Conservation (phyloP, 2,113 vertebrate species). For the Hymenochirus boettgeri region DNA sequence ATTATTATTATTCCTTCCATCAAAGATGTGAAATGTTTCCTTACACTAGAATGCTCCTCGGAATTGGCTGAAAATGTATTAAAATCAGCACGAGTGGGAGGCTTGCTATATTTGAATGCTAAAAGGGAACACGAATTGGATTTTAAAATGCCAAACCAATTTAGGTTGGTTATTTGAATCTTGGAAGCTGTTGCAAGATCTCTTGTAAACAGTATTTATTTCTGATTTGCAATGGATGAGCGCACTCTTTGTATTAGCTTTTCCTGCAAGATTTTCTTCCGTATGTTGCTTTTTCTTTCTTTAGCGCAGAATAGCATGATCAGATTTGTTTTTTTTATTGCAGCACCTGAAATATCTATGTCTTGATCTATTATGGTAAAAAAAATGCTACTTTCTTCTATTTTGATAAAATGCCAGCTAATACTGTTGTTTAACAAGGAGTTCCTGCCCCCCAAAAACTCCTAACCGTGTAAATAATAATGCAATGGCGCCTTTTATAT, state of each 20-base stretch:
- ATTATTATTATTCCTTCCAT: background rate
- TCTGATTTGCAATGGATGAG: constrained; percentile 35
- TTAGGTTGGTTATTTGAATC: constrained; percentile 37
- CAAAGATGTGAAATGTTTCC: background rate
- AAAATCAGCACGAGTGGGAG: constrained; percentile 33
- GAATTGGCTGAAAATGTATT: constrained; percentile 32
- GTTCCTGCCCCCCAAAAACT: too few species aligned
- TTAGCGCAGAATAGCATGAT: too few species aligned
- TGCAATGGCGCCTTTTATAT: too few species aligned
- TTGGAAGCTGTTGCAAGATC: constrained; percentile 31
- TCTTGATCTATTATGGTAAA: too few species aligned
- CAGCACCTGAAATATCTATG: too few species aligned
- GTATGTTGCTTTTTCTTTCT: too few species aligned
- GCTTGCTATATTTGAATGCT: constrained; percentile 35
- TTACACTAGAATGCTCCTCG: constrained; percentile 4
- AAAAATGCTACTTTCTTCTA: too few species aligned
- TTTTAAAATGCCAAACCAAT: constrained; percentile 42
- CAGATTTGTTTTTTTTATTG: too few species aligned
- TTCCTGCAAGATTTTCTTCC: constrained; percentile 8
- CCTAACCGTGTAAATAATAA: too few species aligned
- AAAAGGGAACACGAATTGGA: constrained; percentile 34
- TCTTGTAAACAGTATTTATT: constrained; percentile 38
- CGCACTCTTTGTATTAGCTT: constrained; percentile 12
- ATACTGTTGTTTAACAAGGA: too few species aligned
- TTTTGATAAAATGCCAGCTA: too few species aligned